These are phyloP conservation scores for Silurus lanzhouensis DNA, from an alignment of 2,797 vertebrate genomes.

Conservation along the genomic window DNA sequence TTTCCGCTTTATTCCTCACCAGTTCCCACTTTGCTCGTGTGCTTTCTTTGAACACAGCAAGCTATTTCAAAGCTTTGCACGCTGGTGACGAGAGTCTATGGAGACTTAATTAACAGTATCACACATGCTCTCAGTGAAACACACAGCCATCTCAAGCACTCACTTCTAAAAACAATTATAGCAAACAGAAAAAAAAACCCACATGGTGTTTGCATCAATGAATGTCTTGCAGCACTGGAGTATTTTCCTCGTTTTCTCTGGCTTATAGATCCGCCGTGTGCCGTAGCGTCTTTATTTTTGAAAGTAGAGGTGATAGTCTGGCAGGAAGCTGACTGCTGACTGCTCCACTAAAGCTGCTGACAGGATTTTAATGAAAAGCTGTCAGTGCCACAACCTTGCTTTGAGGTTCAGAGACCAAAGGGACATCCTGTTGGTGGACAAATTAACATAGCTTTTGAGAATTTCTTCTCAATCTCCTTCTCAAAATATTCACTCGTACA, in stretches of 20 bases:
- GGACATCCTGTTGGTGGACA: conserved; percentile 56
- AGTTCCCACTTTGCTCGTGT: conserved; percentile 46
- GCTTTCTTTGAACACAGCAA: conserved; percentile 63
- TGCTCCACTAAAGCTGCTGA: conserved; percentile 74
- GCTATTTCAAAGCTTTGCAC: conserved; percentile 68
- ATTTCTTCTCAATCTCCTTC: conserved; percentile 22
- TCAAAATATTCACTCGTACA: background rate
- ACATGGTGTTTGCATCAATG: background rate
- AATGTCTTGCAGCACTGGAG: background rate
- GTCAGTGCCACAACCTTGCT: conserved; percentile 67
- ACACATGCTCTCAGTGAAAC: conserved; percentile 37
- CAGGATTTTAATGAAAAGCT: conserved; percentile 76
- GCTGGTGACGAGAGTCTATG: conserved; percentile 65
- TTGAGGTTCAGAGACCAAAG: conserved; percentile 64
- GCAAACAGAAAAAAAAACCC: conserved; percentile 33
- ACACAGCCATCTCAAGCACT: conserved; percentile 36
- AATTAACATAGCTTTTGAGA: conserved; percentile 55
- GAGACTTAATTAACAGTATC: conserved; percentile 75
- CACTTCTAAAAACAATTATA: conserved; percentile 30
- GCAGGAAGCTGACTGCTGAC: conserved; percentile 62
- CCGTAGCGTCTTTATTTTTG: conserved; percentile 30
- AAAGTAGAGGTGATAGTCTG: conserved; percentile 39
- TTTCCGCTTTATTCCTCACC: conserved; percentile 1
- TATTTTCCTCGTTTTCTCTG: background rate
- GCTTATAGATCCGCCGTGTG: conserved; percentile 9